phyloP scores from a whole-genome alignment of 2,797 vertebrate genomes.

The Scomberomorus guttatus region DNA sequence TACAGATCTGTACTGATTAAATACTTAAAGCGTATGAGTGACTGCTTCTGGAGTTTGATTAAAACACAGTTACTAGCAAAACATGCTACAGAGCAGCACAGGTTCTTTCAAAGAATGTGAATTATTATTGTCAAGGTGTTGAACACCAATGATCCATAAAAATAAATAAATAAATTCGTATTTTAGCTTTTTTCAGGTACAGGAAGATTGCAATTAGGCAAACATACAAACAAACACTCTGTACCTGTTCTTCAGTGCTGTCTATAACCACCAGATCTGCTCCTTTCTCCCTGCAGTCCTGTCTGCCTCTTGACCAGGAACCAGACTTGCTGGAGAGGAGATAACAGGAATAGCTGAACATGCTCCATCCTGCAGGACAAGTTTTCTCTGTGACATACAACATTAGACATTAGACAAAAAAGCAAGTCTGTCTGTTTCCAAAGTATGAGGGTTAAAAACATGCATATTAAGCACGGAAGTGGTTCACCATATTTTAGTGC shows the following conservation, averaged over 20 bases:
- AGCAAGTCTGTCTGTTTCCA: no score
- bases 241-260: slow-evolving; percentile 27
- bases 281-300: slow-evolving; percentile 32
- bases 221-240: background rate
- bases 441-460: no score
- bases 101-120: no score
- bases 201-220: background rate
- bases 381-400: slow-evolving; percentile 1
- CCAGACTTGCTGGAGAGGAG: background rate
- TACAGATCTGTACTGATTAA: no score
- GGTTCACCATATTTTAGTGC: no score
- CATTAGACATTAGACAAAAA: no score
- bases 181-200: background rate
- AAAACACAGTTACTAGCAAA: no score
- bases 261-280: slow-evolving; percentile 47
- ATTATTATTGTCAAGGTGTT: slow-evolving; percentile 7
- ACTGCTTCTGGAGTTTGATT: no score
- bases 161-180: no score
- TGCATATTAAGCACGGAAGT: no score
- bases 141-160: background rate
- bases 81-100: no score
- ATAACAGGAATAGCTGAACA: slow-evolving; percentile 19
- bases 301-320: slow-evolving; percentile 12
- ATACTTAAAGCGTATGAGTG: no score
- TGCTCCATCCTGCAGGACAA: slow-evolving; percentile 28